A percentile compares a stretch with the other conserved stretches of the same genome.
Evolutionary conservation across 92 coral and sea anemone genomes (phyloP).

Genomic region (Phymanthus crucifer): DNA sequence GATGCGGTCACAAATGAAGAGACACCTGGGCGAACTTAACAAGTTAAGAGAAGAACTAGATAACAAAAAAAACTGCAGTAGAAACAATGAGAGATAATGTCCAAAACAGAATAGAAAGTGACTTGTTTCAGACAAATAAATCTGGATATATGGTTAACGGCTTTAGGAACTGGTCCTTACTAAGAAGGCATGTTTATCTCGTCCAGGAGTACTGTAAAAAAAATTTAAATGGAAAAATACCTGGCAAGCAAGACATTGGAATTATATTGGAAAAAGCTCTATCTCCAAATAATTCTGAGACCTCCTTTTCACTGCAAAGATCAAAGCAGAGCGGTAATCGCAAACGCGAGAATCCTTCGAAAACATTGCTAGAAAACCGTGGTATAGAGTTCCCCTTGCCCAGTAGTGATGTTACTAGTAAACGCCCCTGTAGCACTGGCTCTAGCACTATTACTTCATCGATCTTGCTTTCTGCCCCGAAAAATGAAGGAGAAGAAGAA

Average conservation of each 20-base stretch:
- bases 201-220: constrained; percentile 51
- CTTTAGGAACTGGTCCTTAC: constrained; percentile 40
- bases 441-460: too few species aligned
- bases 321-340: constrained; percentile 9
- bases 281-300: too few species aligned
- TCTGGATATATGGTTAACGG: constrained; percentile 13
- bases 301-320: too few species aligned
- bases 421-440: neutral
- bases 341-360: constrained; percentile 41
- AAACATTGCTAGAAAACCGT: constrained; percentile 13
- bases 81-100: constrained; percentile 19
- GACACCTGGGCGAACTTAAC: constrained; percentile 10
- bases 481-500: constrained; percentile 38
- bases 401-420: neutral
- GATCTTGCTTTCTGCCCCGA: constrained; percentile 46
- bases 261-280: constrained; percentile 27
- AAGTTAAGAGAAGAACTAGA: constrained; percentile 14
- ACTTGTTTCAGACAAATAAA: constrained; percentile 17
- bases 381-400: constrained; percentile 33
- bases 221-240: constrained; percentile 40
- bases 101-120: constrained; percentile 19
- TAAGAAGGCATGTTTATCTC: constrained; percentile 43
- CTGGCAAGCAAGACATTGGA: constrained; percentile 38
- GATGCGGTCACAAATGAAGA: constrained; percentile 9
- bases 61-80: constrained; percentile 16